phyloP scores from a whole-genome alignment of 2,888 invertebrate species.

The Sericinus montela region DNA sequence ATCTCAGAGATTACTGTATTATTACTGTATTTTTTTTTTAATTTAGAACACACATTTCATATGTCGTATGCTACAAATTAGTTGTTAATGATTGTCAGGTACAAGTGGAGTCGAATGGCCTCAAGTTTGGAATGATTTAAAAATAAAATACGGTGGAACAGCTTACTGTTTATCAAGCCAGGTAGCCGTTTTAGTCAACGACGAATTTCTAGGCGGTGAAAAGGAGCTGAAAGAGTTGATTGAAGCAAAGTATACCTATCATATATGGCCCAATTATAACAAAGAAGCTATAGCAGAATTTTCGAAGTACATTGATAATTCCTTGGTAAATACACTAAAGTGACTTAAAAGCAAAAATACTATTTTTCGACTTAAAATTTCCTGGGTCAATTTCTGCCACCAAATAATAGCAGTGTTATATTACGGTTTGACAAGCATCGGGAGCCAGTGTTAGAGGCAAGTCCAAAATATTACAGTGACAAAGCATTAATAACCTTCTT shows the following conservation, averaged over 20 bases:
- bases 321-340: constrained; percentile 55
- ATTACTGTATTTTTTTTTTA: too few species aligned
- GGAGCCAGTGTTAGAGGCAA: too few species aligned
- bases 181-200: constrained; percentile 72
- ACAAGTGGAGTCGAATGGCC: constrained; percentile 64
- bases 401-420: too few species aligned
- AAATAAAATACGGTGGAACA: constrained; percentile 58
- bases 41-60: too few species aligned
- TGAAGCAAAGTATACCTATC: constrained; percentile 60
- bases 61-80: too few species aligned
- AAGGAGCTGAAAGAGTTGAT: constrained; percentile 64
- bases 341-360: too few species aligned
- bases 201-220: constrained; percentile 73
- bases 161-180: constrained; percentile 62
- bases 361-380: too few species aligned
- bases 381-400: too few species aligned
- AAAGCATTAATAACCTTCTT: too few species aligned
- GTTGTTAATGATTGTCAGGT: constrained; percentile 32
- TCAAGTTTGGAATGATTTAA: constrained; percentile 48
- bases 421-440: too few species aligned
- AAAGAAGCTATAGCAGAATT: constrained; percentile 60
- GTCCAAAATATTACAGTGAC: too few species aligned
- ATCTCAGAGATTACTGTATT: too few species aligned
- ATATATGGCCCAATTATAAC: constrained; percentile 63
- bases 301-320: constrained; percentile 54